Evolutionary conservation across 2,797 vertebrate genomes (phyloP).

Genomic region (Hirundo rustica): DNA sequence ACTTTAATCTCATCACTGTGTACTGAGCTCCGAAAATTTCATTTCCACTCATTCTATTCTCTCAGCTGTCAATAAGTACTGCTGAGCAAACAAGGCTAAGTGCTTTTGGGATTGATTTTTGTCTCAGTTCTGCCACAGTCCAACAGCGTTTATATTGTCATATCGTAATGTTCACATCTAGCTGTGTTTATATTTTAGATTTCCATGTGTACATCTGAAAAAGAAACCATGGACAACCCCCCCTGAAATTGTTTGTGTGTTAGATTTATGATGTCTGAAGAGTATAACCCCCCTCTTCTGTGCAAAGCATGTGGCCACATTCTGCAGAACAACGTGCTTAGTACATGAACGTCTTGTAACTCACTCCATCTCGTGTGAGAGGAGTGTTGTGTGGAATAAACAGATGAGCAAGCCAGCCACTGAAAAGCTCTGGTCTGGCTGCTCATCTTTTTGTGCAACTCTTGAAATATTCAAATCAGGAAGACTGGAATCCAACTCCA

Average conservation of each 20-base stretch:
- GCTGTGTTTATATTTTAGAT: neutral
- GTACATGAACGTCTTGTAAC: neutral
- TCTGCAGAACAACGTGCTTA: neutral
- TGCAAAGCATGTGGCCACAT: neutral
- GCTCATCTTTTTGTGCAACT: neutral
- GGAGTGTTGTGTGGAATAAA: neutral
- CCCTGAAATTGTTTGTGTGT: neutral
- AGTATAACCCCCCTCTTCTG: neutral
- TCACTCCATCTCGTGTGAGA: neutral
- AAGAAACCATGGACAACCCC: neutral
- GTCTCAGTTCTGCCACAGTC: neutral
- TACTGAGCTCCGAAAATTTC: slow-evolving; percentile 16
- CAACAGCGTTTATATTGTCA: neutral
- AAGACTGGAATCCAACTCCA: neutral
- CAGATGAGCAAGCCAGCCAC: neutral
- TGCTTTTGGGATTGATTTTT: neutral
- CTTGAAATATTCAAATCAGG: neutral
- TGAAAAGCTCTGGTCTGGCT: slow-evolving; percentile 1
- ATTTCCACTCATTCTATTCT: slow-evolving; percentile 1
- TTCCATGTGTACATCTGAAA: neutral
- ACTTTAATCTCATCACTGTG: neutral
- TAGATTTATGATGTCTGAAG: neutral
- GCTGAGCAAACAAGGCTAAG: slow-evolving; percentile 6
- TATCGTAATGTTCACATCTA: neutral
- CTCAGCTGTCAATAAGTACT: neutral